Evolutionary conservation across 2,888 invertebrate species (phyloP).

Genomic region (Trissolcus japonicus): DNA sequence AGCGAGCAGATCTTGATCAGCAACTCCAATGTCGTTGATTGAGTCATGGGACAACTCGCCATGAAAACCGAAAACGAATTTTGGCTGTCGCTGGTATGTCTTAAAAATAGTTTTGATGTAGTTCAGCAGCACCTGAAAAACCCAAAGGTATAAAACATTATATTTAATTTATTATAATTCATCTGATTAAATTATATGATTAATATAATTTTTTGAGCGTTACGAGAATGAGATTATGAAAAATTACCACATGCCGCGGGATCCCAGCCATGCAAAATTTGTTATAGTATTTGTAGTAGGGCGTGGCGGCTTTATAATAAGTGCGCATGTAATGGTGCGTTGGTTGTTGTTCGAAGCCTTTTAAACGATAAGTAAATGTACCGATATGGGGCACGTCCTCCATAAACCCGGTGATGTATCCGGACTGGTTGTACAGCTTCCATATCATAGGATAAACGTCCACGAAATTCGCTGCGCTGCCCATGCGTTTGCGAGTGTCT

Average conservation of each 20-base stretch:
- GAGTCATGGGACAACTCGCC: conserved; percentile 92
- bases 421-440: conserved; percentile 84
- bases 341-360: conserved; percentile 88
- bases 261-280: conserved; percentile 84
- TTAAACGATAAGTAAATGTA: conserved; percentile 92
- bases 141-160: too few species aligned
- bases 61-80: conserved; percentile 92
- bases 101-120: conserved; percentile 78
- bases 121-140: conserved; percentile 76
- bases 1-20: conserved; percentile 84
- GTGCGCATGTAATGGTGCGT: conserved; percentile 94
- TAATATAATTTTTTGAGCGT: too few species aligned
- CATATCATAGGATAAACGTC: conserved; percentile 92
- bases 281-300: conserved; percentile 78
- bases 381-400: conserved; percentile 91
- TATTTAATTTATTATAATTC: too few species aligned
- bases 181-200: too few species aligned
- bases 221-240: too few species aligned
- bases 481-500: conserved; percentile 85
- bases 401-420: conserved; percentile 86
- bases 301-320: conserved; percentile 84
- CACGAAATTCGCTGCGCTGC: conserved; percentile 80
- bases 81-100: conserved; percentile 83
- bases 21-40: conserved; percentile 86
- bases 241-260: conserved; percentile 83